Percentiles rank a stretch among this genome's conserved stretches.
These are phyloP conservation scores for Zosterops japonicus DNA, from an alignment of 2,113 vertebrate species.

Conservation along the genomic window DNA sequence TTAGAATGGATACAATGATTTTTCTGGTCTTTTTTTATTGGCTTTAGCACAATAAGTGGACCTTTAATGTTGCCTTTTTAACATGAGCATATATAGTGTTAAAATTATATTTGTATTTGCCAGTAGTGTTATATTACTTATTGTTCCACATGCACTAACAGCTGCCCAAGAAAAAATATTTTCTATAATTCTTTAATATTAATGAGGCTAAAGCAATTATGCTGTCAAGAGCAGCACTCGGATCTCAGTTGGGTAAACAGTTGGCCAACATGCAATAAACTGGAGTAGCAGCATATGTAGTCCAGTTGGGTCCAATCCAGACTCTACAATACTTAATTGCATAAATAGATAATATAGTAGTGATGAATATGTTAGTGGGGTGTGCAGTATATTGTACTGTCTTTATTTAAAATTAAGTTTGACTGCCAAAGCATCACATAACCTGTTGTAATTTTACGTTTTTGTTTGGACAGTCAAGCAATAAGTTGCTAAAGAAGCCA, in stretches of 20 bases:
- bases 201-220: conserved; percentile 57
- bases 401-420: conserved; percentile 39
- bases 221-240: conserved; percentile 20
- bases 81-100: neutral
- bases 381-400: conserved; percentile 47
- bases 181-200: conserved; percentile 57
- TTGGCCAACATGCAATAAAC: conserved; percentile 56
- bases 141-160: conserved; percentile 46
- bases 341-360: conserved; percentile 56
- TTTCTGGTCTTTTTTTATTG: neutral
- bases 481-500: conserved; percentile 43
- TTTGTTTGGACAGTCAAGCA: conserved; percentile 60
- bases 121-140: neutral
- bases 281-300: conserved; percentile 60
- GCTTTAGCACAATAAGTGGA: neutral
- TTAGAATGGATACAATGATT: neutral
- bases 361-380: conserved; percentile 43
- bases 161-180: conserved; percentile 49
- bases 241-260: conserved; percentile 67
- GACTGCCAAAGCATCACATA: conserved; percentile 23
- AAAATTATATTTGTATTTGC: neutral
- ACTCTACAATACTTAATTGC: conserved; percentile 52
- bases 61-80: neutral
- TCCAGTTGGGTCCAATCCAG: conserved; percentile 59
- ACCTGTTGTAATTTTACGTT: conserved; percentile 51